Conservation (phyloP, 2,888 invertebrate species). For the Nudaria mundana region DNA sequence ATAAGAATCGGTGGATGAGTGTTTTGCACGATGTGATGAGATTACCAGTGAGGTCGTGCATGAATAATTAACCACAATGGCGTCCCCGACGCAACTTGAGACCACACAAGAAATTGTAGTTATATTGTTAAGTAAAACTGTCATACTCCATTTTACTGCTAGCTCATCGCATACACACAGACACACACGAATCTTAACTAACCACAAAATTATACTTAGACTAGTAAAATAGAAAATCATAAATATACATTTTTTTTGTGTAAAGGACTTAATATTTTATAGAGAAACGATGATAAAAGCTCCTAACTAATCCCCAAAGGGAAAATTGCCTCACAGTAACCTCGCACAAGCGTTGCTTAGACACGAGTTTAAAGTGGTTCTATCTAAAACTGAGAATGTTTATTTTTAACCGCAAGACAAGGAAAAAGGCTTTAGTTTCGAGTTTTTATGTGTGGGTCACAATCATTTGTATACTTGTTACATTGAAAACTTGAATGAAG, state of each 20-base stretch:
- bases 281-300: constrained; percentile 16
- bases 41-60: constrained; percentile 53
- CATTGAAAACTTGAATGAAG: too few relatives aligned
- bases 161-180: too few relatives aligned
- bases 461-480: background rate
- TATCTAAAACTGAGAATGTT: constrained; percentile 42
- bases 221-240: too few relatives aligned
- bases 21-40: constrained; percentile 48
- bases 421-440: background rate
- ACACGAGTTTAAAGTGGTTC: constrained; percentile 35
- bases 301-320: constrained; percentile 24
- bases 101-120: constrained; percentile 8
- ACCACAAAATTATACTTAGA: too few relatives aligned
- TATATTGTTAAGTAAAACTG: constrained; percentile 3
- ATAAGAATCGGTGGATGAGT: constrained; percentile 24
- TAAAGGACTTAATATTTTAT: constrained; percentile 4
- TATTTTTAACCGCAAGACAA: constrained; percentile 5
- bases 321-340: constrained; percentile 29
- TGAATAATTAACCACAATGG: constrained; percentile 64
- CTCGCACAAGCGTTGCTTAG: constrained; percentile 21
- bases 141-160: constrained; percentile 1
- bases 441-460: background rate
- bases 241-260: too few relatives aligned
- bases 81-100: constrained; percentile 46
- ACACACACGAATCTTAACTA: too few relatives aligned